Base-by-base conservation (phyloP, 1,140 invertebrate genomes). In the Bombus consobrinus region DNA sequence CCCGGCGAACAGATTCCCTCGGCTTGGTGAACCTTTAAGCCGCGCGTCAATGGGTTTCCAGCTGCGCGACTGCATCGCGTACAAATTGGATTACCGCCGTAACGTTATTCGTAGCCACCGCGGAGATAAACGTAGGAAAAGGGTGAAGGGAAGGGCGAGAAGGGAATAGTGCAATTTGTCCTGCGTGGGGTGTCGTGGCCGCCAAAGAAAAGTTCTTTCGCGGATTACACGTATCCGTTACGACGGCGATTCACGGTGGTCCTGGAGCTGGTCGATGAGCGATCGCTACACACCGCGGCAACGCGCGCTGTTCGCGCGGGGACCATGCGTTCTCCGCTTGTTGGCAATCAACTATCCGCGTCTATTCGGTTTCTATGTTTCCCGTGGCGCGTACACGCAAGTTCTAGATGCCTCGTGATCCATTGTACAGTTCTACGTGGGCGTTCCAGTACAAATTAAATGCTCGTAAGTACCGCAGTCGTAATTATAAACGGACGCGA, bases 61-160 rank as follows among this genome's bases (percentile, higher is more conserved):
- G 89, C 89, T 87, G 89, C 28, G 88, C 88, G 86, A 87, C 78
- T 69, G 88, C 85, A 78, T 37, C 77, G 89, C 80, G 59, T 87
- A 90, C 89, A 90, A 90, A 89, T 89, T 89, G 88, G 88, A 90
- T 90, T 90, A 89, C 66, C 81, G 68, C 57, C 57, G 57, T 41
- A 62, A 77, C 69, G 87, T 76, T 59, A 87, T 41, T 72, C 87
- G 72, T 69, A 57, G 73, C 62, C 68, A 79, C 57, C 37, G 37
- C 28, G 12, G 57, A n/a, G 75, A 77, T 28, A 41, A 77, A 22
- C 34, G n/a, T 13, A 39, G 47, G 47, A 53, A 22, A 22, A 6
- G 47, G 47, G 18, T 22, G 47, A 53, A 53, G 47, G 47, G 47
- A 22, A 22, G 18, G 18, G 18, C 18, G 47, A 53, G 47, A 8